Evolutionary conservation across 2,888 invertebrate species (phyloP), one percentile per base, ranked within the genome.

Genomic region (Lithophane leautieri): DNA sequence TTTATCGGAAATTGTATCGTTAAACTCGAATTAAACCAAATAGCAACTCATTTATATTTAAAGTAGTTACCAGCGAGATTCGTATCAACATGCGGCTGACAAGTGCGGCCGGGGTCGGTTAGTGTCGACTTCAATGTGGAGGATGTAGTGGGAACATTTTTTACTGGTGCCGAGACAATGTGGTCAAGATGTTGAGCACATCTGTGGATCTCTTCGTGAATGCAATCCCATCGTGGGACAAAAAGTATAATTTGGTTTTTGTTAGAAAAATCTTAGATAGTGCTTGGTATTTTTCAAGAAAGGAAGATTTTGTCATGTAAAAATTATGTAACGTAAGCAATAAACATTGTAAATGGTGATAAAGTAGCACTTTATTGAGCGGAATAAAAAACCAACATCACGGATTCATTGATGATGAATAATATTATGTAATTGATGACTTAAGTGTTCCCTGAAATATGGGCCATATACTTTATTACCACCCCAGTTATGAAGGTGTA

Each of bases 41-140:
- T 73, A 70, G 34, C 65, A 44, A 44, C 40, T 52, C 83, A 79
- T 76, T 60, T 69, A 70, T 61, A 69, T 83, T 67, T 71, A 63
- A 60, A 68, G 83, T 71, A 67, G 81, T 78, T 52, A 50, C 47
- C 68, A 69, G 25, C 34, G 61, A 83, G 69, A 66, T 72, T 22
- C 44, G 60, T 50, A 69, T 69, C 83, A 65, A 25, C 60, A 25
- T 25, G n/a, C 22, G 66, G 70, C 47, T 25, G 56, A 52, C 83
- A 44, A 42, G 42, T 44, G 28, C 34, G 61, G 22, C 34, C 25
- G 77, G 25, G 2, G 14, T 7, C 14, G 50, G 4, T n/a, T n/a
- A 16, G 14, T n/a, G 9, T 34, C 60, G 6, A n/a, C 22, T 7
- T 44, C 70, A 60, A 28, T n/a, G 22, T 14, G 19, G 50, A 50